A percentile compares a stretch with the other conserved stretches of the same genome.
Evolutionary conservation across 2,888 invertebrate genomes (phyloP).

Genomic region (Chelonus formosanus): DNA sequence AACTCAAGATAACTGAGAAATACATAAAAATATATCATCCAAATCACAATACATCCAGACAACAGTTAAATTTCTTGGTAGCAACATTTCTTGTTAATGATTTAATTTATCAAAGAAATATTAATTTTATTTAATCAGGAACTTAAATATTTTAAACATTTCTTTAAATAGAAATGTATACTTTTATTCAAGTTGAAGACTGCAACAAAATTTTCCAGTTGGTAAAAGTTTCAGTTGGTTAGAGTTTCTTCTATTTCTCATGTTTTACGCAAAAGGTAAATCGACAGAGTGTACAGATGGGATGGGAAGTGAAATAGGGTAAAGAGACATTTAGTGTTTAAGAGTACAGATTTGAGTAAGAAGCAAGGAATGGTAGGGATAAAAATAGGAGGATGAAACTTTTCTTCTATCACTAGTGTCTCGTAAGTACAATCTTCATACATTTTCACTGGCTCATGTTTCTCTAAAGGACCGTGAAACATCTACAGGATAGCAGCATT

Average conservation of each 20-base stretch:
- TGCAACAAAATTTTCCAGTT: no score
- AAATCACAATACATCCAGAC: no score
- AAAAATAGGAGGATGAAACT: slow-evolving; percentile 3
- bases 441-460: slow-evolving; percentile 36
- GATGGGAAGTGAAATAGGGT: neutral
- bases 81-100: no score
- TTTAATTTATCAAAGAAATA: no score
- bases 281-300: neutral
- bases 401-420: slow-evolving; percentile 17
- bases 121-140: no score
- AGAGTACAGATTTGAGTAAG: neutral
- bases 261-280: slow-evolving; percentile 21
- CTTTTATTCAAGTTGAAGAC: no score
- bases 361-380: neutral
- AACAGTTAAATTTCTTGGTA: no score
- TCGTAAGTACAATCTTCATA: slow-evolving; percentile 30
- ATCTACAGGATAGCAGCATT: slow-evolving; percentile 32
- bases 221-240: slow-evolving; percentile 10
- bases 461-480: slow-evolving; percentile 35
- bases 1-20: no score
- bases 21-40: no score
- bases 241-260: neutral
- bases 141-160: no score
- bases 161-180: no score
- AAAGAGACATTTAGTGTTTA: slow-evolving; percentile 6